Conservation (phyloP, 2,888 invertebrate species). For the Plagodis pulveraria region DNA sequence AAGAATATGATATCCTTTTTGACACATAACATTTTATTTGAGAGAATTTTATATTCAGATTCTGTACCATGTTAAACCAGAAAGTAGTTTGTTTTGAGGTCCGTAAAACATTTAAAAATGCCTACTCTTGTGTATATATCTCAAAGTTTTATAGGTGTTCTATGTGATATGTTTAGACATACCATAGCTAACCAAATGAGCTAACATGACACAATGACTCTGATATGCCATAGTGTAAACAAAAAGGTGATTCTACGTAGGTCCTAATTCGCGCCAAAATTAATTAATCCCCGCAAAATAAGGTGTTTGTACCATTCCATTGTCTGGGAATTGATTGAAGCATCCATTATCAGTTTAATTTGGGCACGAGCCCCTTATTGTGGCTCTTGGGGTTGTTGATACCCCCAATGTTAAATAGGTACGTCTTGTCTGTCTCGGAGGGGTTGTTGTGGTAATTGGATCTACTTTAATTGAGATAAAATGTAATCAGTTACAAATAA, state of each 20-base stretch:
- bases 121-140: no score
- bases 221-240: no score
- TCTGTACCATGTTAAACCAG: no score
- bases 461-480: conserved; percentile 1
- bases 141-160: no score
- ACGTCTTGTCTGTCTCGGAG: conserved; percentile 8
- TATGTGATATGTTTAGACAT: no score
- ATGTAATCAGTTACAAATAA: not conserved
- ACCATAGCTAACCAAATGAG: no score
- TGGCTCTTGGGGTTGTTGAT: conserved; percentile 3
- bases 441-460: conserved; percentile 16
- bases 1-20: no score
- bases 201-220: no score
- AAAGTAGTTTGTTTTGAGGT: no score
- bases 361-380: conserved; percentile 17
- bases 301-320: conserved; percentile 22
- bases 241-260: not conserved
- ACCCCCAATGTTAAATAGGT: conserved; percentile 6
- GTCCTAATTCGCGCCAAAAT: conserved; percentile 6
- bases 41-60: no score
- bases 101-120: no score
- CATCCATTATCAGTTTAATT: conserved; percentile 25
- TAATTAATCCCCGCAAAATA: conserved; percentile 21
- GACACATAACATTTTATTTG: no score
- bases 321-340: conserved; percentile 26